Evolutionary conservation across 2,797 vertebrate species (phyloP).

Genomic region (Malurus leucopterus): DNA sequence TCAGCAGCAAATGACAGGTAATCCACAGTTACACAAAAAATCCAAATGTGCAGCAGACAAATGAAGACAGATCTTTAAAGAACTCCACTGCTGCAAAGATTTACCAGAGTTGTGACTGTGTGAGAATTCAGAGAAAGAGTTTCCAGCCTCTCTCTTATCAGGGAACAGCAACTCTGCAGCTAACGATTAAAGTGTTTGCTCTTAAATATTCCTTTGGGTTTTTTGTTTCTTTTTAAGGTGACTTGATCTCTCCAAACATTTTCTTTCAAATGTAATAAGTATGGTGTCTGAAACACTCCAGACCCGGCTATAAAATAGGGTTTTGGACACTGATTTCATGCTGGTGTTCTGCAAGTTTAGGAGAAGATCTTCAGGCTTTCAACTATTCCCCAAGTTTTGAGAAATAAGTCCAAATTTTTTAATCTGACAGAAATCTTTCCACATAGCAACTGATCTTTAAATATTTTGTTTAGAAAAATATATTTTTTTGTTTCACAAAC

Average conservation of each 20-base stretch:
- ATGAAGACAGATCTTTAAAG: neutral
- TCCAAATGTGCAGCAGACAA: neutral
- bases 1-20: neutral
- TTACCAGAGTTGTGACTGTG: neutral
- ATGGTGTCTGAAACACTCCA: neutral
- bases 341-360: slow-evolving; percentile 4
- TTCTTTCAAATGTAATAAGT: neutral
- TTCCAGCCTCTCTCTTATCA: neutral
- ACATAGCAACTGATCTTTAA: neutral
- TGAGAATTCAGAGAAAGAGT: neutral
- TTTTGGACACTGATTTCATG: neutral
- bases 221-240: neutral
- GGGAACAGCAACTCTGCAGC: neutral
- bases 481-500: neutral
- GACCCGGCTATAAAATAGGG: neutral
- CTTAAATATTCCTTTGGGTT: neutral
- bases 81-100: neutral
- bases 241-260: neutral
- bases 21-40: neutral
- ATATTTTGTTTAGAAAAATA: neutral
- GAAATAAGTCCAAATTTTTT: neutral
- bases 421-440: slow-evolving; percentile 23
- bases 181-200: neutral
- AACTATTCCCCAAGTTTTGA: slow-evolving; percentile 12
- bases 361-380: neutral